phyloP scores from a whole-genome alignment of 1,140 invertebrate species.

The Tetragnatha versicolor region DNA sequence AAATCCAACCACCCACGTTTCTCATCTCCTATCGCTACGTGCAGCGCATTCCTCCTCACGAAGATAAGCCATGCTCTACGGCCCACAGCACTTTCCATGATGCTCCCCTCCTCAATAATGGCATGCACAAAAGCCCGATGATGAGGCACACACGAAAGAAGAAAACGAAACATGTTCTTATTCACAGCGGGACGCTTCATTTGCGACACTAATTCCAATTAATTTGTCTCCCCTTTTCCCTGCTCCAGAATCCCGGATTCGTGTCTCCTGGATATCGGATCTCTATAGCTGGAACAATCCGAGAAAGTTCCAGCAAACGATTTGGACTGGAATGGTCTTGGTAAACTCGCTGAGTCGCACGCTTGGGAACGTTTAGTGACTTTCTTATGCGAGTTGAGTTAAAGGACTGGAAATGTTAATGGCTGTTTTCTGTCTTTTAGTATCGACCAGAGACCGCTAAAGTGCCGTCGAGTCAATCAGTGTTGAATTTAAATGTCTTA shows the following conservation, averaged over 20 bases:
- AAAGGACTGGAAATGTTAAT: too few species aligned
- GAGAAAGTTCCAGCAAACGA: too few species aligned
- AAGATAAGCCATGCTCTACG: background rate
- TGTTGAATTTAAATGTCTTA: too few species aligned
- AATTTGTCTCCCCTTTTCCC: slow-evolving; percentile 15
- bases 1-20: background rate
- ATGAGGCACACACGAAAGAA: background rate
- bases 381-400: too few species aligned
- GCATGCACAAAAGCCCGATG: background rate
- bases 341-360: too few species aligned
- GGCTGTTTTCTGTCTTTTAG: too few species aligned
- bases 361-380: too few species aligned
- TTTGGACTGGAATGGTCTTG: too few species aligned
- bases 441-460: too few species aligned
- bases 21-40: background rate
- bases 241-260: background rate
- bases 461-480: too few species aligned
- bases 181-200: slow-evolving; percentile 6
- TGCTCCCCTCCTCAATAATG: background rate
- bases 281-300: too few species aligned
- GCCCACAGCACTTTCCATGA: slow-evolving; percentile 1
- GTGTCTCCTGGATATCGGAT: too few species aligned
- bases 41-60: background rate
- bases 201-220: slow-evolving; percentile 23
- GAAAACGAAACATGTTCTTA: slow-evolving; percentile 6